A percentile compares a stretch with the other conserved stretches of the same genome.
Evolutionary conservation across 2,797 vertebrate genomes (phyloP).

Genomic region (Brotogeris chrysoptera): DNA sequence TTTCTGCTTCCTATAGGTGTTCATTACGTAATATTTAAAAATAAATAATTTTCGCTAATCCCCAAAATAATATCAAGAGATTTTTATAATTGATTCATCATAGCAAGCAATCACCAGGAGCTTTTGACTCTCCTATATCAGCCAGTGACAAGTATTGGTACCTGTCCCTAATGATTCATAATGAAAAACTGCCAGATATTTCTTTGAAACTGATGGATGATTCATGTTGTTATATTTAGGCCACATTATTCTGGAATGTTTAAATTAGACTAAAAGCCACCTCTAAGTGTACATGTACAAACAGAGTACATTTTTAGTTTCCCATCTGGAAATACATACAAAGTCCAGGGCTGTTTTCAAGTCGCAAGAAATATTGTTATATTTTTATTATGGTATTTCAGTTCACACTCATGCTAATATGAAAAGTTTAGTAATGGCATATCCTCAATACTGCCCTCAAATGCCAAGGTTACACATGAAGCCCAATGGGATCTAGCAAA

Average conservation of each 20-base stretch:
- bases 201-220: conserved; percentile 48
- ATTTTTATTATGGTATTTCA: conserved; percentile 66
- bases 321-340: conserved; percentile 46
- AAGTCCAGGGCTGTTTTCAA: conserved; percentile 50
- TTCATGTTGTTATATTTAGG: conserved; percentile 43
- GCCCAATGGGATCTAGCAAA: conserved; percentile 59
- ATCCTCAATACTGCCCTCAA: conserved; percentile 58
- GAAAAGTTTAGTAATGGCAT: conserved; percentile 63
- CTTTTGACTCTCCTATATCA: background rate
- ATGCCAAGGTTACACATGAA: conserved; percentile 66
- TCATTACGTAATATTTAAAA: conserved; percentile 7
- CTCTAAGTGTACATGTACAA: conserved; percentile 31
- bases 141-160: background rate
- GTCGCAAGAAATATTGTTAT: conserved; percentile 50
- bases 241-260: conserved; percentile 52
- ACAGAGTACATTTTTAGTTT: conserved; percentile 41
- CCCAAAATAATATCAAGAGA: background rate
- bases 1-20: background rate
- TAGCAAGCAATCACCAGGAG: background rate
- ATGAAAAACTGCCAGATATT: conserved; percentile 32
- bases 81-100: background rate
- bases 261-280: conserved; percentile 35
- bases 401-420: conserved; percentile 55
- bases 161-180: background rate
- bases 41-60: background rate